Conservation (phyloP, 2,113 vertebrate genomes). For the Microtus montanus region DNA sequence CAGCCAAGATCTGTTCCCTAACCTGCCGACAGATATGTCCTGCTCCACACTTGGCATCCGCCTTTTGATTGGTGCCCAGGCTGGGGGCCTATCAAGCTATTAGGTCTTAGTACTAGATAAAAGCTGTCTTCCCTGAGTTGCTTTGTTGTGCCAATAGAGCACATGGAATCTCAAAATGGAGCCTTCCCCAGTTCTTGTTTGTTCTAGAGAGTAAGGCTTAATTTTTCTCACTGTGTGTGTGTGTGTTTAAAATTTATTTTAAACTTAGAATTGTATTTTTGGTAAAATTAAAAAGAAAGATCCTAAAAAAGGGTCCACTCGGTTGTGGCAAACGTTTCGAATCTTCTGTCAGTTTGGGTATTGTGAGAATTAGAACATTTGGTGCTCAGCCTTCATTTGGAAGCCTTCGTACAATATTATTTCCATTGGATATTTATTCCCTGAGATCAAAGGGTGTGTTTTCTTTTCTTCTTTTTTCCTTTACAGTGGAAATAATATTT, state of each 20-base stretch:
- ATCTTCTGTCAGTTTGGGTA: not conserved
- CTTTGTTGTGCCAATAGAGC: not conserved
- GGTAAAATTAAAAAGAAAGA: not conserved
- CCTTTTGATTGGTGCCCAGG: not conserved
- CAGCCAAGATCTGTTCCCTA: not conserved
- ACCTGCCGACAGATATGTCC: too few species aligned
- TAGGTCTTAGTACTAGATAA: not conserved
- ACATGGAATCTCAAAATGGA: not conserved
- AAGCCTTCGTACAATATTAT: constrained; percentile 17
- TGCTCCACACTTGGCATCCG: not conserved
- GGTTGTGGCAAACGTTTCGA: not conserved
- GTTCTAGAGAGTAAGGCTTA: not conserved
- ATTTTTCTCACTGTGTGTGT: not conserved
- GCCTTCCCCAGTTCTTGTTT: not conserved
- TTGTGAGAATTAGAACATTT: not conserved
- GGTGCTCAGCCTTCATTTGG: not conserved
- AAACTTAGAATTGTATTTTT: not conserved
- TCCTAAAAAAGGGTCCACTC: not conserved
- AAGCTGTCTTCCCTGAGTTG: not conserved
- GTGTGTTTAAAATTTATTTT: not conserved
- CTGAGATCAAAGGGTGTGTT: not conserved
- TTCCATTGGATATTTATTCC: constrained; percentile 50
- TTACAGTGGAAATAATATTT: constrained; percentile 40
- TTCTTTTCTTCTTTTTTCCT: not conserved
- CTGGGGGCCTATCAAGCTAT: not conserved